Evolutionary conservation across 2,888 invertebrate genomes (phyloP).

Genomic region (Laspeyria flexula): DNA sequence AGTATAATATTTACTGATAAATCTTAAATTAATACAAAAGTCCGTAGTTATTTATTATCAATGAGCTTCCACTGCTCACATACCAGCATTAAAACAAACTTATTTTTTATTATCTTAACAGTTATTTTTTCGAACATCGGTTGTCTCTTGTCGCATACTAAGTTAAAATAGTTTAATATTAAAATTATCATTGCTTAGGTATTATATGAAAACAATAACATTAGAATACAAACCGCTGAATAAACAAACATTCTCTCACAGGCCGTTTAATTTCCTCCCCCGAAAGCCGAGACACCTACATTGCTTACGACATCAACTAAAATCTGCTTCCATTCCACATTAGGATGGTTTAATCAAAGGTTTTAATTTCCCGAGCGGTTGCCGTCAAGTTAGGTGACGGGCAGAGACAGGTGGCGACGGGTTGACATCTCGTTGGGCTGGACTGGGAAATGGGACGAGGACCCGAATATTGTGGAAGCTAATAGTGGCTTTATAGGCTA

Average conservation of each 20-base stretch:
- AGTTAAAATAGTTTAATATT: neutral
- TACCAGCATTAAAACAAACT: no score
- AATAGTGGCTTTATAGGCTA: conserved; percentile 8
- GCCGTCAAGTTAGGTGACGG: conserved; percentile 27
- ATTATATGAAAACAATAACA: neutral
- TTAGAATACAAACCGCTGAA: neutral
- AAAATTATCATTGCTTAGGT: neutral
- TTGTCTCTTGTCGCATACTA: neutral
- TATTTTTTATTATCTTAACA: no score
- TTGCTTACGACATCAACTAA: conserved; percentile 7
- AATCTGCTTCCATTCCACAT: conserved; percentile 28
- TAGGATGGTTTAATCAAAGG: conserved; percentile 46
- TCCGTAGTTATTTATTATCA: no score
- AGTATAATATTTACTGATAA: no score
- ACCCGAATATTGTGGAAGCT: conserved; percentile 10
- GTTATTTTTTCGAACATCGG: no score
- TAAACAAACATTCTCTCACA: neutral
- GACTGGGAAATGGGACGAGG: conserved; percentile 25
- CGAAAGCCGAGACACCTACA: neutral
- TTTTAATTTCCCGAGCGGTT: conserved; percentile 59
- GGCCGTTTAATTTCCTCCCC: neutral
- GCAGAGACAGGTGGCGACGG: conserved; percentile 48
- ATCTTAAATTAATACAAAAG: no score
- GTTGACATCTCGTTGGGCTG: conserved; percentile 42
- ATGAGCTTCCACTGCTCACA: no score